phyloP scores from a whole-genome alignment of 2,888 invertebrate species.

The Trissoscelio sp. region DNA sequence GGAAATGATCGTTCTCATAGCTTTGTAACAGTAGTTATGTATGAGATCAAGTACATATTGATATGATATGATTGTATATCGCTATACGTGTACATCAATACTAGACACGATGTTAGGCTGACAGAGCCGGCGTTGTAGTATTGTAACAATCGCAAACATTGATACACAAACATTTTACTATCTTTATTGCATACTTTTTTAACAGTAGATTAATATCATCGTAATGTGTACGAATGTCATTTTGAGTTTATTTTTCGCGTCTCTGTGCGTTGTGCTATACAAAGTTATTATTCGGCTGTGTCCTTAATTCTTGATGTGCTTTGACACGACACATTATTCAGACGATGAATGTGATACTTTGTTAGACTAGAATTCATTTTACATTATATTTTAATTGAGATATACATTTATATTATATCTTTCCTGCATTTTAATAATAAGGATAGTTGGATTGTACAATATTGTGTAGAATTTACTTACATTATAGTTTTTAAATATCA shows the following conservation, averaged over 20 bases:
- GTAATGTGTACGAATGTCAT: conserved; percentile 67
- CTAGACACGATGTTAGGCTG: conserved; percentile 50
- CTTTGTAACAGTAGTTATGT: conserved; percentile 63
- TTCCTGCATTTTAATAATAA: conserved; percentile 28
- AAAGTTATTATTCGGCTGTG: conserved; percentile 70
- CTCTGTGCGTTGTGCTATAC: conserved; percentile 71
- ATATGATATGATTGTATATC: conserved; percentile 45
- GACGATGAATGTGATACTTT: conserved; percentile 38
- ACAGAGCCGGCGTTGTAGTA: conserved; percentile 43
- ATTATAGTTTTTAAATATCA: conserved; percentile 24
- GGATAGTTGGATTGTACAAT: conserved; percentile 30
- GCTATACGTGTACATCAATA: conserved; percentile 58
- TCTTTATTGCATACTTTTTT: conserved; percentile 57
- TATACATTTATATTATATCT: conserved; percentile 14
- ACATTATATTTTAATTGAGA: conserved; percentile 14
- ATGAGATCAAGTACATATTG: conserved; percentile 48
- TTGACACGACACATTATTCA: conserved; percentile 35
- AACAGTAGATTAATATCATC: conserved; percentile 62
- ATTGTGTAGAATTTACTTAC: conserved; percentile 36
- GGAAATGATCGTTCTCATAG: conserved; percentile 55
- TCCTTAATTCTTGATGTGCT: conserved; percentile 70
- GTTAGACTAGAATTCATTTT: conserved; percentile 53
- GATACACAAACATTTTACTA: conserved; percentile 64
- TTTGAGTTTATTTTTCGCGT: conserved; percentile 66
- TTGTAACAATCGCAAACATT: conserved; percentile 58